phyloP scores from a whole-genome alignment of 2,888 invertebrate genomes.

The Parasteatoda lunata region DNA sequence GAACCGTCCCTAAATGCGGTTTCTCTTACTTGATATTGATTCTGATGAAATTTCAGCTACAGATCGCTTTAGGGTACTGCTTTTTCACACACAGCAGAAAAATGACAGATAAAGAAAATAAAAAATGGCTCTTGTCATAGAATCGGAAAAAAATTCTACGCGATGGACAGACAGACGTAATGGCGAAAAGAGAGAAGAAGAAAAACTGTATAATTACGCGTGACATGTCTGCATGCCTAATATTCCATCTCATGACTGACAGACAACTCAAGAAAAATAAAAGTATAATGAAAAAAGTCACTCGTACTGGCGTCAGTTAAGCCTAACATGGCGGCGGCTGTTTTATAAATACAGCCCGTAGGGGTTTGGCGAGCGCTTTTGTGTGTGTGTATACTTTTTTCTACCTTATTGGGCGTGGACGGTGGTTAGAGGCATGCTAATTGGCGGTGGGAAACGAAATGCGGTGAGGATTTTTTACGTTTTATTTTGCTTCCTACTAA shows the following conservation, averaged over 20 bases:
- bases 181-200: constrained; percentile 16
- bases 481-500: constrained; percentile 18
- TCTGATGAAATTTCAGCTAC: constrained; percentile 25
- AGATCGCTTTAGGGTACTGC: constrained; percentile 2
- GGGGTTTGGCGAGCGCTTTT: constrained; percentile 28
- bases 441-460: constrained; percentile 58
- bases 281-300: constrained; percentile 9
- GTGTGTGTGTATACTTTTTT: constrained; percentile 24
- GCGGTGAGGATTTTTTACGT: constrained; percentile 39
- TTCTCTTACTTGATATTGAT: constrained; percentile 26
- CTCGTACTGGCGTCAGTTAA: constrained; percentile 41
- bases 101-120: neutral
- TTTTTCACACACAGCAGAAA: neutral
- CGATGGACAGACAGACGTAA: constrained; percentile 41
- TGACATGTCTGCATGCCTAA: constrained; percentile 58
- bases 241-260: constrained; percentile 43
- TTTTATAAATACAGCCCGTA: constrained; percentile 29
- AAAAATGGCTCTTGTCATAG: neutral
- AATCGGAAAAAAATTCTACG: constrained; percentile 1
- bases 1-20: constrained; percentile 17
- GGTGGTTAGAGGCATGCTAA: constrained; percentile 61
- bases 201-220: constrained; percentile 52
- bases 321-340: constrained; percentile 58
- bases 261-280: constrained; percentile 10
- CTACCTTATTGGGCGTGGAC: constrained; percentile 31